Conservation (phyloP, 92 coral and sea anemone species). For the Actinostola sp. region DNA sequence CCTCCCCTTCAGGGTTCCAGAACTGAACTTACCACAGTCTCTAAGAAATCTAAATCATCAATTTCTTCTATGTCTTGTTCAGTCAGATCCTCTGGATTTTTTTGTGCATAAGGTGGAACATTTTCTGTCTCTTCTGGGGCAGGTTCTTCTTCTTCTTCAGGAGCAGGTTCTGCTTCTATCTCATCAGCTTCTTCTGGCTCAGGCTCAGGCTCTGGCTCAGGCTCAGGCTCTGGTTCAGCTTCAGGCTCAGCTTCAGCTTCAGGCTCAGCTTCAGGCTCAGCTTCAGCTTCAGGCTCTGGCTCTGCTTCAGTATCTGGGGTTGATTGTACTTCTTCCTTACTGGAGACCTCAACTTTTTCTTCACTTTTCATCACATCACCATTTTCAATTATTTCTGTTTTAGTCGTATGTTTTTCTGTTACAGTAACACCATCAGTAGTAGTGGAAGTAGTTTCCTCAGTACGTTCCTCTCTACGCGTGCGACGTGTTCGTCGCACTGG, state of each 20-base stretch:
- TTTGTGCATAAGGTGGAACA: slow-evolving; percentile 24
- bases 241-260: slow-evolving; percentile 25
- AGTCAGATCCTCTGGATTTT: slow-evolving; percentile 56
- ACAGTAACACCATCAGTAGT: slow-evolving; percentile 19
- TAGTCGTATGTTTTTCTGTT: slow-evolving; percentile 42
- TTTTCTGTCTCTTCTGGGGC: slow-evolving; percentile 41
- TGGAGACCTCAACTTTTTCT: slow-evolving; percentile 39
- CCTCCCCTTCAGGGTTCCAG: no score
- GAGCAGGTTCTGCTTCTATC: slow-evolving; percentile 12
- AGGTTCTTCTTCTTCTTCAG: slow-evolving; percentile 34
- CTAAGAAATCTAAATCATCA: slow-evolving; percentile 87
- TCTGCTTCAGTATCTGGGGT: slow-evolving; percentile 29
- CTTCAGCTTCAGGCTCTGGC: slow-evolving; percentile 17
- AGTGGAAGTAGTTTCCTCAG: slow-evolving; percentile 14
- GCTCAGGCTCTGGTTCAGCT: slow-evolving; percentile 38
- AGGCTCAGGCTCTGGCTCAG: slow-evolving; percentile 17
- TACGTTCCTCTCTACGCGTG: slow-evolving; percentile 44
- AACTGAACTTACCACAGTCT: slow-evolving; percentile 85
- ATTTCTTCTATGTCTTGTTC: slow-evolving; percentile 75
- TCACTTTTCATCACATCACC: slow-evolving; percentile 55
- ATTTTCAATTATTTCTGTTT: slow-evolving; percentile 53
- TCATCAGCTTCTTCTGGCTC: slow-evolving; percentile 29
- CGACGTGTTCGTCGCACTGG: slow-evolving; percentile 47
- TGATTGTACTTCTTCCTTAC: slow-evolving; percentile 32
- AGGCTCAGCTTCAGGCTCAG: no score